Percentiles rank a stretch among this genome's conserved stretches.
Evolutionary conservation across 2,888 invertebrate species (phyloP).

Genomic region (Portevinia maculata): DNA sequence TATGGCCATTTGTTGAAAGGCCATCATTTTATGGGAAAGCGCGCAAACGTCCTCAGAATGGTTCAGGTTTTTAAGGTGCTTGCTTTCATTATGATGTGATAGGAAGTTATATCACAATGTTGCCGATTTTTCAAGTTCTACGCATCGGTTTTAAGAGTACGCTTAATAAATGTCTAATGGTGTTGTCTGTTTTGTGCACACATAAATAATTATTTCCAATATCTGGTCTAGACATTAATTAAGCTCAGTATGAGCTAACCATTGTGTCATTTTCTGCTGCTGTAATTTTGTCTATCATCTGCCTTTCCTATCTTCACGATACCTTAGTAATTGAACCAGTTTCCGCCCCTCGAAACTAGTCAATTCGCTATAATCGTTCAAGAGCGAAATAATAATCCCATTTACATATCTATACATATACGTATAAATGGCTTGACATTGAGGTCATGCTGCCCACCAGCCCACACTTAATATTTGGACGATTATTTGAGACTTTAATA

Average conservation of each 20-base stretch:
- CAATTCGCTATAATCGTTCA: slow-evolving; percentile 10
- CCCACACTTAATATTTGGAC: slow-evolving; percentile 24
- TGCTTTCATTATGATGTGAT: too few species aligned
- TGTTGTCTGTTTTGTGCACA: too few species aligned
- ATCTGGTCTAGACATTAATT: slow-evolving; percentile 18
- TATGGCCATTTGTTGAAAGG: too few species aligned
- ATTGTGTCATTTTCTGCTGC: not conserved
- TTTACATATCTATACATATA: too few species aligned
- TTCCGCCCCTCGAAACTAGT: not conserved
- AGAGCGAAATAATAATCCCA: slow-evolving; percentile 34
- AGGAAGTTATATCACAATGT: too few species aligned
- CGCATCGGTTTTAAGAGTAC: too few species aligned
- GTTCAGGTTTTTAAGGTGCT: too few species aligned
- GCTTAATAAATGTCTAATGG: too few species aligned
- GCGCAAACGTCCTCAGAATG: too few species aligned
- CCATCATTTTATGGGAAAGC: too few species aligned
- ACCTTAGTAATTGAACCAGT: slow-evolving; percentile 1
- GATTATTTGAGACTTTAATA: not conserved
- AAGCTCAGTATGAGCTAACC: slow-evolving; percentile 3
- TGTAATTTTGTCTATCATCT: not conserved
- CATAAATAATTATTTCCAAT: too few species aligned
- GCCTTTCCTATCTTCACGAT: not conserved
- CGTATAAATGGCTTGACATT: slow-evolving; percentile 29
- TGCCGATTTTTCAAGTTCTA: too few species aligned
- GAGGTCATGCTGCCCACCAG: slow-evolving; percentile 32